Percentiles rank a stretch among this genome's conserved stretches.
Evolutionary conservation across 2,113 vertebrate genomes (phyloP).

Genomic region (Ancistrus triradiatus): DNA sequence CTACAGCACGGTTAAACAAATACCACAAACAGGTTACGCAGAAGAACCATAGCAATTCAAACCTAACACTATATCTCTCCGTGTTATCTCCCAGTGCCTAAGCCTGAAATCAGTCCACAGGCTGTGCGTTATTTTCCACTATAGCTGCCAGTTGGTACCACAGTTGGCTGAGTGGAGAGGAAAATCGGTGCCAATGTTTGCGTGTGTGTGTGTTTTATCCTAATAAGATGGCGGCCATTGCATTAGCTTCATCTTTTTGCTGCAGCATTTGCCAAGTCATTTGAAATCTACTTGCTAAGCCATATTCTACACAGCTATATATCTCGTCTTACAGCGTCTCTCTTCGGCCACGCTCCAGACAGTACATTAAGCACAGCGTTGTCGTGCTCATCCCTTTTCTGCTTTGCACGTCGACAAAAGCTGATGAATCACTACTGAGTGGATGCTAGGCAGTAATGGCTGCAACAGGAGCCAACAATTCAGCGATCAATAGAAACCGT

Average conservation of each 20-base stretch:
- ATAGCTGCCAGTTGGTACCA: background rate
- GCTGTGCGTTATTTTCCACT: background rate
- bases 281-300: constrained; percentile 24
- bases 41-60: no score
- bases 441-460: background rate
- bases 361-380: constrained; percentile 16
- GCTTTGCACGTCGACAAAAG: background rate
- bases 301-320: constrained; percentile 3
- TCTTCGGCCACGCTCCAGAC: constrained; percentile 12
- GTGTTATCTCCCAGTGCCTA: no score
- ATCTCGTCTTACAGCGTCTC: constrained; percentile 16
- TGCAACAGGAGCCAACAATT: background rate
- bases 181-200: background rate
- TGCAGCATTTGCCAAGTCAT: constrained; percentile 20
- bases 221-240: constrained; percentile 31
- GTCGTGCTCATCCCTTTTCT: constrained; percentile 8
- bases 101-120: background rate
- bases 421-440: constrained; percentile 16
- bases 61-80: no score
- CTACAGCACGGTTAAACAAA: no score
- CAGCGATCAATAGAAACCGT: constrained; percentile 18
- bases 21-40: no score
- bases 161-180: background rate
- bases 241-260: constrained; percentile 35
- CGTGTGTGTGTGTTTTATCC: constrained; percentile 19